phyloP scores from a whole-genome alignment of 1,140 invertebrate genomes.

The Drosophila sturtevanti region DNA sequence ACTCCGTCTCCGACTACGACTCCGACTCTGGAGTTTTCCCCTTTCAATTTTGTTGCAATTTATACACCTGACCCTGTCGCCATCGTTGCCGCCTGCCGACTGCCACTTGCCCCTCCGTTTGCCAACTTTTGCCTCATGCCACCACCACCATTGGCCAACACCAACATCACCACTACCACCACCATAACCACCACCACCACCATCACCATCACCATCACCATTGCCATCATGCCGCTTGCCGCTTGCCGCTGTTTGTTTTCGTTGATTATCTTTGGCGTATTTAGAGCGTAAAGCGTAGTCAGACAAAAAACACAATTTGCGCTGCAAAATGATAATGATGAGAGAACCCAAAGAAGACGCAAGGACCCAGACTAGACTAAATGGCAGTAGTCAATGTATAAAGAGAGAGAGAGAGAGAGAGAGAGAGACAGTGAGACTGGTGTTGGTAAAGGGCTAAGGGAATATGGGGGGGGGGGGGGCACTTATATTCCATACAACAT shows the following conservation, averaged over 20 bases:
- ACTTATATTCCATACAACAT: neutral
- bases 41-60: slow-evolving; percentile 50
- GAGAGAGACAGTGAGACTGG: too few species aligned
- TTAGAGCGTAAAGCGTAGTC: slow-evolving; percentile 82
- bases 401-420: slow-evolving; percentile 23
- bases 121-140: slow-evolving; percentile 5
- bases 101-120: slow-evolving; percentile 24
- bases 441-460: too few species aligned
- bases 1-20: too few species aligned
- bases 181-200: neutral
- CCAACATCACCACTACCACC: neutral
- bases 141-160: neutral
- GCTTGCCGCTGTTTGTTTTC: slow-evolving; percentile 72
- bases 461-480: too few species aligned
- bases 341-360: slow-evolving; percentile 30
- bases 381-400: slow-evolving; percentile 9
- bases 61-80: slow-evolving; percentile 76
- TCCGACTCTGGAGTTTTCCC: slow-evolving; percentile 29
- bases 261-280: slow-evolving; percentile 82
- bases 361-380: slow-evolving; percentile 30
- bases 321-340: slow-evolving; percentile 32
- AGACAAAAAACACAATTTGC: slow-evolving; percentile 59
- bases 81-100: slow-evolving; percentile 28
- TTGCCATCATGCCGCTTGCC: neutral
- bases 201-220: too few species aligned